Percentiles rank a stretch among this genome's conserved stretches.
Conservation (phyloP, 1,140 invertebrate species). For the Eumaeus atala region DNA sequence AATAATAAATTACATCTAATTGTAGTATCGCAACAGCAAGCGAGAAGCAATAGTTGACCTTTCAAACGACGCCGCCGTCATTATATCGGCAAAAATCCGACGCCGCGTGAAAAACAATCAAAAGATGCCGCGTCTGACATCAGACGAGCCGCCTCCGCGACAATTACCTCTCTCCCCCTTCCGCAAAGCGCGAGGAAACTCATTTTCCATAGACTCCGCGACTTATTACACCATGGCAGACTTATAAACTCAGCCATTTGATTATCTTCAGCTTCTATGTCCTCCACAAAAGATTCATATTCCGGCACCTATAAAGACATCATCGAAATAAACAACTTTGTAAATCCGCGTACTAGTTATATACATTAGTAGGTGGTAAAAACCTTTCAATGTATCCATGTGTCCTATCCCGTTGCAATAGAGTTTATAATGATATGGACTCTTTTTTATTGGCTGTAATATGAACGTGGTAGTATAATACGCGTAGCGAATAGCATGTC, state of each 20-base stretch:
- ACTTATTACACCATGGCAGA: slow-evolving; percentile 49
- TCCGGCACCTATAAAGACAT: not conserved
- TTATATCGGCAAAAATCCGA: slow-evolving; percentile 50
- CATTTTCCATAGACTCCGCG: slow-evolving; percentile 64
- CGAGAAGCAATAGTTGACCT: slow-evolving; percentile 22
- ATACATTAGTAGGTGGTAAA: slow-evolving; percentile 15
- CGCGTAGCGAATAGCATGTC: slow-evolving; percentile 55
- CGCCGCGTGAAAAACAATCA: slow-evolving; percentile 56
- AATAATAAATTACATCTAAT: not conserved
- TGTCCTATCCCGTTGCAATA: slow-evolving; percentile 17
- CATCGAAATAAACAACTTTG: slow-evolving; percentile 21
- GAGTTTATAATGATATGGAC: slow-evolving; percentile 14
- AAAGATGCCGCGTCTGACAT: slow-evolving; percentile 54
- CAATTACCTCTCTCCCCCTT: slow-evolving; percentile 40
- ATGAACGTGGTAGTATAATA: slow-evolving; percentile 36
- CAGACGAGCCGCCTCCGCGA: slow-evolving; percentile 47
- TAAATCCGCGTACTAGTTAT: slow-evolving; percentile 24
- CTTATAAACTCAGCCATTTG: slow-evolving; percentile 4
- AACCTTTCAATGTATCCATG: slow-evolving; percentile 3
- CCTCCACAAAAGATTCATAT: slow-evolving; percentile 13
- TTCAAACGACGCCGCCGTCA: slow-evolving; percentile 46
- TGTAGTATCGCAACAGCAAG: slow-evolving; percentile 4
- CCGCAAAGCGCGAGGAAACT: slow-evolving; percentile 54
- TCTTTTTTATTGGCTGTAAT: slow-evolving; percentile 11
- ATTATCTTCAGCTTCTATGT: slow-evolving; percentile 6